Base-by-base conservation (phyloP, 2,888 invertebrate genomes). In the Coelinius sp. region DNA sequence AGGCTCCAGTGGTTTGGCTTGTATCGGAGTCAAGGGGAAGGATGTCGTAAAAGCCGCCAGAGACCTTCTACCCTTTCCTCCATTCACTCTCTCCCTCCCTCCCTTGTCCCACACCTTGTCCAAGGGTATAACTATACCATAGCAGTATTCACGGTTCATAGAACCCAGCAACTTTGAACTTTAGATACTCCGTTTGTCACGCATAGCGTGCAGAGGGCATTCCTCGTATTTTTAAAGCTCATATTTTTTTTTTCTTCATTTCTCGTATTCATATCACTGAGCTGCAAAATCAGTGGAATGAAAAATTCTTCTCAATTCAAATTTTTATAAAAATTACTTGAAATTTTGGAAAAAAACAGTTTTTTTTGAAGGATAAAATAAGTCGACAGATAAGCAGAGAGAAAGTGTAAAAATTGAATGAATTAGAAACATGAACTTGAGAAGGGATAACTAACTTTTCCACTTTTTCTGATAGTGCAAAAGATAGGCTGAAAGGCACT, bases 121-220 rank as follows among this genome's bases (percentile, higher is more conserved):
- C 59, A 5, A 20, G 17, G 35, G 31, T 14, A 27, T 59, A 59
- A 59, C 31, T 59, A 35, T 59, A 59, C 31, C 31, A 66, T 68
- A 56, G 56, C 27, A 71, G 76, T 70, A 73, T 78, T 81, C 78
- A 79, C 79, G 76, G 77, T 82, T 80, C 80, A 77, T 77, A 73
- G 74, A 67, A 73, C 75, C 35, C 71, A 71, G 62, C 73, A 78
- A 78, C 79, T 81, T 81, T 79, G 77, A 80, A 77, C 76, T 75
- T 71, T 75, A 69, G 71, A 68, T 70, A 73, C 73, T 77, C 79
- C 77, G 81, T 83, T 84, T 83, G 80, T 83, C 82, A 83, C 78
- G 79, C 73, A 76, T 77, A 81, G 24, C 46, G 81, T 81, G 80
- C 78, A 76, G 83, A 82, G 79, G 79, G 62, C 73, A 14, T 12